A percentile compares a stretch with the other conserved stretches of the same genome.
These are phyloP conservation scores for Copidosoma floridanum DNA, from an alignment of 1,140 invertebrate species.

Conservation along the genomic window DNA sequence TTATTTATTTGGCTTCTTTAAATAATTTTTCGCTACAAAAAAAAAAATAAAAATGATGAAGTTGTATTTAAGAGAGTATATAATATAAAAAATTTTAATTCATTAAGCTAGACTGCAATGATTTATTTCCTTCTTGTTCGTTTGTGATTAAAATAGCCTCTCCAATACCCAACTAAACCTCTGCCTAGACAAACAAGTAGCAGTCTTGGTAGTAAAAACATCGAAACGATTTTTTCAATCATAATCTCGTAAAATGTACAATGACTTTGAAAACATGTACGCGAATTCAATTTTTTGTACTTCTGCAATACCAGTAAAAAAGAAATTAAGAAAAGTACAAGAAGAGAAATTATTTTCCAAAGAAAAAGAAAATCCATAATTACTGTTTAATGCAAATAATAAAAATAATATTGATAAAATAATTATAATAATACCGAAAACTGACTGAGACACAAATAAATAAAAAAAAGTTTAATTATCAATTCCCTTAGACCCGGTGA, in stretches of 20 bases:
- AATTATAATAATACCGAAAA: too few relatives aligned
- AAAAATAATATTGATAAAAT: too few relatives aligned
- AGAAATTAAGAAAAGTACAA: slow-evolving; percentile 29
- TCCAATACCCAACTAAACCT: slow-evolving; percentile 74
- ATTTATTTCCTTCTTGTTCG: slow-evolving; percentile 63
- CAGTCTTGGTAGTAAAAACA: slow-evolving; percentile 41
- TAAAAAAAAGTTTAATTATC: too few relatives aligned
- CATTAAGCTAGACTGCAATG: slow-evolving; percentile 22
- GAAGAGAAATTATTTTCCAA: slow-evolving; percentile 10
- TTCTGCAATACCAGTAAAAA: too few relatives aligned
- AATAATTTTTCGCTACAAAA: slow-evolving; percentile 12
- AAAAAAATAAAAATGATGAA: slow-evolving; percentile 13
- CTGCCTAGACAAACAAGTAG: slow-evolving; percentile 60
- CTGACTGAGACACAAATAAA: too few relatives aligned
- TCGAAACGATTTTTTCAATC: slow-evolving; percentile 30
- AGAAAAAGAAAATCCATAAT: too few relatives aligned
- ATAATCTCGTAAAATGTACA: background rate
- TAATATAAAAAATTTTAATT: slow-evolving; percentile 32
- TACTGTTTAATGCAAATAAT: too few relatives aligned
- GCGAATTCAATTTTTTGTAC: slow-evolving; percentile 12
- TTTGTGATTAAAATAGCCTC: slow-evolving; percentile 75
- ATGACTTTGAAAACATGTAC: slow-evolving; percentile 12
- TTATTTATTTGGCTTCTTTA: background rate
- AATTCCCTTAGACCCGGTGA: too few relatives aligned
- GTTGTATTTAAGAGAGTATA: background rate